Base-by-base conservation (phyloP, 2,888 invertebrate genomes). In the Apamea crenata region DNA sequence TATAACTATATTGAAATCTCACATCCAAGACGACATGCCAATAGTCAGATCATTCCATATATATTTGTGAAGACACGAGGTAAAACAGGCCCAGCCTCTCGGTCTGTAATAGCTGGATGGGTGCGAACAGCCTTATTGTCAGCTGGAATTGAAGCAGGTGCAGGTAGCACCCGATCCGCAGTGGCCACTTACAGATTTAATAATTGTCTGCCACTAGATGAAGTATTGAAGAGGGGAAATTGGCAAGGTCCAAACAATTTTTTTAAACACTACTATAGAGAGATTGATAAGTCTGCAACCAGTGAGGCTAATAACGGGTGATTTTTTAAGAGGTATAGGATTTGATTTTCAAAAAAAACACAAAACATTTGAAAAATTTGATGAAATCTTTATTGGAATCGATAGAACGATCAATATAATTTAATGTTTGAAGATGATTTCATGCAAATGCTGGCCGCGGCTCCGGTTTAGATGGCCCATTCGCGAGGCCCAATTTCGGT, bases 171-270 rank as follows among this genome's bases (percentile, higher is more conserved):
- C 4, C 36, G 65, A 2, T 50, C 66, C 0, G 66, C 65, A 74
- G 50, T 50, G 50, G 50, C 36, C n/a, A 65, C 74, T n/a, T 65
- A 50, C n/a, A 65, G 47, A 74, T 66, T 50, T 32, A 74, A 74
- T 21, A 47, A 47, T 63, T n/a, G 18, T 53, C 36, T 74, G 1
- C 36, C 50, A 36, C 50, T 74, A 7, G 74, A 66, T n/a, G 50
- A 67, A 67, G 40, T 67, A n/a, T 53, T 67, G 2, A 68, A 74
- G 53, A 68, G 10, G 29, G 50, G 67, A n/a, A 74, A 53, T 67
- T 74, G 69, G 29, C 69, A 50, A 50, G 29, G 69, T 29, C 21
- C 69, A 50, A 44, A 68, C 29, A 68, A 68, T 5, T 68, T 68
- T 29, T 68, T 47, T 47, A 68, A 68, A 68, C 44, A 68, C 44